Base-by-base conservation (phyloP, 2,888 invertebrate species). In the Oxycera nigricornis region DNA sequence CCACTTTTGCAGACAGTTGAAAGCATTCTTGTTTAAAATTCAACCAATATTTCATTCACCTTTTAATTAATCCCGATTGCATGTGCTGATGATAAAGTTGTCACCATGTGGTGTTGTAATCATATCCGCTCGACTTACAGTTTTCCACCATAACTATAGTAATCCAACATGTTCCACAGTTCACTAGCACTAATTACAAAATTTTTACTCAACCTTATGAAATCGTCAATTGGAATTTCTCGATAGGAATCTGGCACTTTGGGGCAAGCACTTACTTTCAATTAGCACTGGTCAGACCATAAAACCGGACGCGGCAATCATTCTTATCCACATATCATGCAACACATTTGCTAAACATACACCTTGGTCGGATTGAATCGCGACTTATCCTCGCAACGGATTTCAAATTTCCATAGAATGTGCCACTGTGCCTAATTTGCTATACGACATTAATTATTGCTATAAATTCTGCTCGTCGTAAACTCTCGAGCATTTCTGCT, bases 151-250 rank as follows among this genome's bases (percentile, higher is more conserved):
- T 68, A 41, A 41, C 35, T 39, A 41, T 41, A 41, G 24, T 41
- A 39, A 65, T 65, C 26, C 41, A 39, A 41, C 39, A 65, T 41
- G n/a, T 41, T 65, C 41, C 65, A 65, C 65, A 61, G 61, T 65
- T 41, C 65, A 65, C 65, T 61, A 28, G 31, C 65, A 65, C 65
- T 65, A 41, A 41, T 24, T 65, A 65, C 24, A 55, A 65, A 65
- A 65, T 65, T 35, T 41, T 61, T 61, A 61, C 28, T 22, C 57
- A 61, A 2, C 30, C 14, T 28, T 20, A 17, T 61, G 30, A 20
- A 31, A 20, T n/a, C 41, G 11, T 41, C 7, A n/a, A 41, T 31
- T 11, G 35, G 35, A 65, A 24, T 65, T 65, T 26, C 41, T 65
- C 65, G 65, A 41, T 30, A 35, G 30, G 17, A 39, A 35, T 7